Conservation (phyloP, 2,797 vertebrate species). For the Gymnothorax reevesii region DNA sequence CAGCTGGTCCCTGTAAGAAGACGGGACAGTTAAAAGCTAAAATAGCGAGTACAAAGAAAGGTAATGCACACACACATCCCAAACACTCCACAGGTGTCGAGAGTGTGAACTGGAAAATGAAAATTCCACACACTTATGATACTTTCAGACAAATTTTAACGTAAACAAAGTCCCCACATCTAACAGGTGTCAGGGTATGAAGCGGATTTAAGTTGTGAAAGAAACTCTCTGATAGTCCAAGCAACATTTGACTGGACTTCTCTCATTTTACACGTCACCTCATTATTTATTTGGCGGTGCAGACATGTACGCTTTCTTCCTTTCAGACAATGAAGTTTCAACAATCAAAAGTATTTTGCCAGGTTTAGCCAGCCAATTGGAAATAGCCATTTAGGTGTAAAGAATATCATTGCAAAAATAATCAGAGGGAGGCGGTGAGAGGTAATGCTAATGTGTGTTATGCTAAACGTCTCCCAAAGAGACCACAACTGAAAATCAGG, state of each 20-base stretch:
- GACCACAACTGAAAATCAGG: background rate
- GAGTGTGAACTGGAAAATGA: background rate
- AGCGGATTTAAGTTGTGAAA: too few species aligned
- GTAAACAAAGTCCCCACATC: too few species aligned
- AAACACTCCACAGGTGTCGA: background rate
- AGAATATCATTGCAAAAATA: slow-evolving; percentile 34
- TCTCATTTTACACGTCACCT: too few species aligned
- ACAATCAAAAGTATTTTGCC: too few species aligned
- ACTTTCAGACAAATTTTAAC: background rate
- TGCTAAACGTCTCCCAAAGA: background rate
- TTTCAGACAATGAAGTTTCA: too few species aligned
- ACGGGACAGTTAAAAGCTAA: slow-evolving; percentile 50
- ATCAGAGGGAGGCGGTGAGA: slow-evolving; percentile 56
- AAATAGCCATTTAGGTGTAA: too few species aligned
- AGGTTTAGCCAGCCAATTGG: too few species aligned
- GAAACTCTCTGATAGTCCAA: background rate
- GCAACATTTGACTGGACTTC: background rate
- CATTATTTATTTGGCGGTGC: too few species aligned
- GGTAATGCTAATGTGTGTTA: slow-evolving; percentile 7
- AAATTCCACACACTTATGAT: too few species aligned
- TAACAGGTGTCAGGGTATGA: too few species aligned
- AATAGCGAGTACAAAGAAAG: slow-evolving; percentile 51
- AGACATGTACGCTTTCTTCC: too few species aligned
- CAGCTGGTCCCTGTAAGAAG: slow-evolving; percentile 78
- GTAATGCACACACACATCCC: too few species aligned